These are phyloP conservation scores for Platygyra sinensis DNA, from an alignment of 64 coral and sea anemone genomes.

Conservation along the genomic window DNA sequence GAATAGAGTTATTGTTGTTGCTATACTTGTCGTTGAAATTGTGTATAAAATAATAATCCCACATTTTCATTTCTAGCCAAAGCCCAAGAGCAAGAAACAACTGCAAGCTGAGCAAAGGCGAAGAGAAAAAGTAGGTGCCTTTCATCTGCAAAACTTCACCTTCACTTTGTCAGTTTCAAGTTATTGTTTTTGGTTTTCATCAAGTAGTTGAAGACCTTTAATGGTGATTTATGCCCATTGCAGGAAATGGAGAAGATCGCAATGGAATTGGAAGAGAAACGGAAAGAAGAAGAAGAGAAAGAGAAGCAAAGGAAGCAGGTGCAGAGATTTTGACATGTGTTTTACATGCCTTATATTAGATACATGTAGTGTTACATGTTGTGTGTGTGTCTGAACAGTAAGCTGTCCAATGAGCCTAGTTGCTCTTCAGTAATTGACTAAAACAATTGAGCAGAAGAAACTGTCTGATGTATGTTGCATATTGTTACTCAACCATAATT, in stretches of 20 bases:
- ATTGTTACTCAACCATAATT: too few species aligned
- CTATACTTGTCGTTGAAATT: too few species aligned
- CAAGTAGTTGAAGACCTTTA: not conserved
- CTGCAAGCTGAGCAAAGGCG: conserved; percentile 93
- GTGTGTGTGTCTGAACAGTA: too few species aligned
- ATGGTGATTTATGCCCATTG: not conserved
- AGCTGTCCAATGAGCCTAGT: too few species aligned
- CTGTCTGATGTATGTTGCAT: too few species aligned
- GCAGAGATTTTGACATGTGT: not conserved
- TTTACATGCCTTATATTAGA: not conserved
- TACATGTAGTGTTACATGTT: not conserved
- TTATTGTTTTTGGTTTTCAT: not conserved
- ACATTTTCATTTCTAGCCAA: conserved; percentile 91
- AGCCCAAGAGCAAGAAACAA: conserved; percentile 98
- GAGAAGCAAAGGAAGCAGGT: conserved; percentile 96
- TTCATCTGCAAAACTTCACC: not conserved
- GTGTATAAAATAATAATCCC: too few species aligned
- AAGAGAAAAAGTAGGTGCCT: conserved; percentile 71
- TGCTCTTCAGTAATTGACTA: too few species aligned
- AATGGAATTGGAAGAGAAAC: conserved; percentile 93
- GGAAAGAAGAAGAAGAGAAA: conserved; percentile 97
- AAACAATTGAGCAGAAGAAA: too few species aligned
- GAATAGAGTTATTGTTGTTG: not conserved
- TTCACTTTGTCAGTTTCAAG: too few species aligned
- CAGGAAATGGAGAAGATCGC: conserved; percentile 99